Conservation (phyloP, 2,888 invertebrate genomes). For the Pyrrhia umbra region DNA sequence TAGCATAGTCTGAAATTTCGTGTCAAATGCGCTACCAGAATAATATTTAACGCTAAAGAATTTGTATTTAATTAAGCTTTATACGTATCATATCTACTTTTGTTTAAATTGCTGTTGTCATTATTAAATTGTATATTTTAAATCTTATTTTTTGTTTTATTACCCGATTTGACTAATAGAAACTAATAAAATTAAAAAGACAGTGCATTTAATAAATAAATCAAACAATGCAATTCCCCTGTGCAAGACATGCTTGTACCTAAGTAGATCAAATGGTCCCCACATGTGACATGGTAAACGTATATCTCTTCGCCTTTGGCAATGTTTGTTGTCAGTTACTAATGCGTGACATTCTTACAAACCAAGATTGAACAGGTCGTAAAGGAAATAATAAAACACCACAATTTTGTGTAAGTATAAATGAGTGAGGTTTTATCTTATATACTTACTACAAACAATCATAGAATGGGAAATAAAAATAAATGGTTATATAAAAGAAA, state of each 20-base stretch:
- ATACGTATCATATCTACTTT: conserved; percentile 33
- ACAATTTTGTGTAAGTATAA: neutral
- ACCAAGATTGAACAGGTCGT: conserved; percentile 63
- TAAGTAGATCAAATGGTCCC: conserved; percentile 64
- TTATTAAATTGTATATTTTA: conserved; percentile 59
- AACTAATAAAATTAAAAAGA: neutral
- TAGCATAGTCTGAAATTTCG: conserved; percentile 25
- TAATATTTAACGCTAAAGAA: conserved; percentile 62
- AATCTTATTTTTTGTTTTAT: conserved; percentile 16
- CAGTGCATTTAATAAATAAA: neutral
- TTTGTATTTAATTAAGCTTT: conserved; percentile 55
- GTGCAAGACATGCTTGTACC: conserved; percentile 9
- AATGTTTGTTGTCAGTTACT: conserved; percentile 76
- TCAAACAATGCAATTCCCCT: neutral
- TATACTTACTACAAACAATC: neutral
- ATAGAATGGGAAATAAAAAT: too few relatives aligned
- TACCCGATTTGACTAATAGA: neutral
- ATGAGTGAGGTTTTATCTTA: neutral
- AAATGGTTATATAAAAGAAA: too few relatives aligned
- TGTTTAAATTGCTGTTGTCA: conserved; percentile 55
- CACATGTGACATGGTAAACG: neutral
- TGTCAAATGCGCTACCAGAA: conserved; percentile 37
- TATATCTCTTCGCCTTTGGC: conserved; percentile 67
- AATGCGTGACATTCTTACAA: conserved; percentile 75
- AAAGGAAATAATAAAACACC: conserved; percentile 6